phyloP scores from a whole-genome alignment of 2,797 vertebrate genomes.

The Echeneis naucrates region DNA sequence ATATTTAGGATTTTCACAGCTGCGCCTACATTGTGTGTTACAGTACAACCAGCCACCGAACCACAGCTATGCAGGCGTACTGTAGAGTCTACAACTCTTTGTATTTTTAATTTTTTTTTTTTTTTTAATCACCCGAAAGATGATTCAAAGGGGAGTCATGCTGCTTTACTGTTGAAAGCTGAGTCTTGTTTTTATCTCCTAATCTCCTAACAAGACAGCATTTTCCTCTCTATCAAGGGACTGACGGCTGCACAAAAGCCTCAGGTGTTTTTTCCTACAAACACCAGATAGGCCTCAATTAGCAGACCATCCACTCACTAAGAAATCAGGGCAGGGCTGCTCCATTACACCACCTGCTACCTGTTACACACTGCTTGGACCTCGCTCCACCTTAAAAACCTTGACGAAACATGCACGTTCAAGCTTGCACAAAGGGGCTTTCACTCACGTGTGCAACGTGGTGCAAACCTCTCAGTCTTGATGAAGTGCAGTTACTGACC shows the following conservation, averaged over 20 bases:
- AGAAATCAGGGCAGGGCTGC: slow-evolving; percentile 42
- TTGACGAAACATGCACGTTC: not conserved
- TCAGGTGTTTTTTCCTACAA: slow-evolving; percentile 75
- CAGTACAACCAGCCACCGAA: not conserved
- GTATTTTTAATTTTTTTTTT: not conserved
- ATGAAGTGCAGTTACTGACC: slow-evolving; percentile 21
- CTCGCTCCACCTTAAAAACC: slow-evolving; percentile 16
- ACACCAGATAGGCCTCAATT: slow-evolving; percentile 86
- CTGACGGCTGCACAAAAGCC: slow-evolving; percentile 76
- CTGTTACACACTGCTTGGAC: slow-evolving; percentile 41
- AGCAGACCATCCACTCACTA: slow-evolving; percentile 62
- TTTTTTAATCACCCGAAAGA: not conserved
- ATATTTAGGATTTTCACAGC: not conserved
- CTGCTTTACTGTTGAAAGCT: slow-evolving; percentile 54
- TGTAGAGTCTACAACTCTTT: no score
- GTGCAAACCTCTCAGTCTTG: slow-evolving; percentile 12
- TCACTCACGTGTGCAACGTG: slow-evolving; percentile 2
- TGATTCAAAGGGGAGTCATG: not conserved
- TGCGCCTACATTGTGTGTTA: not conserved
- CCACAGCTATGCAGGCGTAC: not conserved
- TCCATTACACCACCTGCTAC: slow-evolving; percentile 62
- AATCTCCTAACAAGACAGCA: slow-evolving; percentile 44
- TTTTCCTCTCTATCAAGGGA: slow-evolving; percentile 29
- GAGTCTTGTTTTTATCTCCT: slow-evolving; percentile 47
- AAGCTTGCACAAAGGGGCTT: not conserved